Percentiles rank a stretch among this genome's conserved stretches.
phyloP scores from a whole-genome alignment of 1,140 invertebrate species.

The Drusus annulatus region DNA sequence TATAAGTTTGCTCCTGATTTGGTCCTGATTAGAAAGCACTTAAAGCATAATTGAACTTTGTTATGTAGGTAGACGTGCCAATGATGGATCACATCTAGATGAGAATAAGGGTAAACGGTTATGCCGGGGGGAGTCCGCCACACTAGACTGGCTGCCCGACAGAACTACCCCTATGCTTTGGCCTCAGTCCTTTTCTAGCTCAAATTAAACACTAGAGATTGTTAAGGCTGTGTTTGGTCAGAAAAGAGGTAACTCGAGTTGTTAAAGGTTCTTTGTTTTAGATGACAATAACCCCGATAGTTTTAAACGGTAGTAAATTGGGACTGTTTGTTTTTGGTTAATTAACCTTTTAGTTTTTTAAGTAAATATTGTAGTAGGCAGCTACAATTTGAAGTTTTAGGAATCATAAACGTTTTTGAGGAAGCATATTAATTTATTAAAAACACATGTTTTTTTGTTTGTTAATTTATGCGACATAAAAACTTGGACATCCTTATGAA shows the following conservation, averaged over 20 bases:
- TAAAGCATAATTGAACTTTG: constrained; percentile 54
- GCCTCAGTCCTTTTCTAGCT: constrained; percentile 11
- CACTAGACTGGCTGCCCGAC: constrained; percentile 1
- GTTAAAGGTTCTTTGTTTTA: constrained; percentile 1
- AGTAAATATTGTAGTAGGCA: no score
- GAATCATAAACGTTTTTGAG: no score
- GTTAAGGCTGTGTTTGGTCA: constrained; percentile 13
- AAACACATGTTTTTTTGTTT: no score
- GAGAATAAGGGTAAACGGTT: constrained; percentile 52
- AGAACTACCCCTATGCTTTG: constrained; percentile 14
- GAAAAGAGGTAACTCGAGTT: constrained; percentile 16
- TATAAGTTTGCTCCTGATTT: no score
- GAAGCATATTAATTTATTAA: no score
- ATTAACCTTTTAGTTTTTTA: no score
- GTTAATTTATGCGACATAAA: no score
- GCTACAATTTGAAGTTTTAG: no score
- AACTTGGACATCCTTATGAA: no score
- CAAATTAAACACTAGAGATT: constrained; percentile 25
- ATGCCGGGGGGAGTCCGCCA: constrained; percentile 3
- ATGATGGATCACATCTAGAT: constrained; percentile 56
- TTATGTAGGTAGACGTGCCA: constrained; percentile 54
- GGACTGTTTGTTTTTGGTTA: no score
- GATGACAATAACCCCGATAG: no score
- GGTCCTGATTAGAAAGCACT: constrained; percentile 26
- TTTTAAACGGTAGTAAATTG: no score